These are phyloP conservation scores for Cathartes aura DNA, from an alignment of 2,113 vertebrate genomes.

Conservation along the genomic window DNA sequence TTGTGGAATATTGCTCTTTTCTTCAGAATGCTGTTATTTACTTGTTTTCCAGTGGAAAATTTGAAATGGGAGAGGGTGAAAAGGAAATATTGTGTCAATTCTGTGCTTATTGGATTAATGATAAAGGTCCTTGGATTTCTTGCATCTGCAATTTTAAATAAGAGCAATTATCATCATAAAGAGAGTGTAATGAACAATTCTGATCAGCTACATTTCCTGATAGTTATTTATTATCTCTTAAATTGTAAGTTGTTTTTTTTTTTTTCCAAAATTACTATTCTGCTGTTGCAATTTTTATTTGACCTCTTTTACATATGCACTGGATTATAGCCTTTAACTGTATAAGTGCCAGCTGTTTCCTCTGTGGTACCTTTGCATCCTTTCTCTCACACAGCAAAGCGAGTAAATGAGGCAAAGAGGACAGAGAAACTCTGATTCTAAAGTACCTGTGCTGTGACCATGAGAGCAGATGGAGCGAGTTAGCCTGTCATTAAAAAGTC, in stretches of 20 bases:
- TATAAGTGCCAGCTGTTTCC: neutral
- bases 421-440: neutral
- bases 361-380: neutral
- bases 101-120: neutral
- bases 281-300: neutral
- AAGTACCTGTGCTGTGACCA: neutral
- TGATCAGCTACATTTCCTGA: neutral
- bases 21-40: neutral
- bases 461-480: neutral
- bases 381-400: neutral
- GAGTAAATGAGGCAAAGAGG: neutral
- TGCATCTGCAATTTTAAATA: neutral
- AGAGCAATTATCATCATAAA: neutral
- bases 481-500: neutral
- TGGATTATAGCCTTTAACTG: neutral
- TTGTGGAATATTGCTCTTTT: neutral
- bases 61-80: neutral
- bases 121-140: neutral
- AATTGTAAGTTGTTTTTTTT: neutral
- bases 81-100: neutral
- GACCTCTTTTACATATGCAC: neutral
- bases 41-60: neutral
- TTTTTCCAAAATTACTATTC: neutral
- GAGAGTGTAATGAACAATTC: neutral
- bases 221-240: neutral